Evolutionary conservation across 2,797 vertebrate genomes (phyloP).

Genomic region (Enteromius viviparus): DNA sequence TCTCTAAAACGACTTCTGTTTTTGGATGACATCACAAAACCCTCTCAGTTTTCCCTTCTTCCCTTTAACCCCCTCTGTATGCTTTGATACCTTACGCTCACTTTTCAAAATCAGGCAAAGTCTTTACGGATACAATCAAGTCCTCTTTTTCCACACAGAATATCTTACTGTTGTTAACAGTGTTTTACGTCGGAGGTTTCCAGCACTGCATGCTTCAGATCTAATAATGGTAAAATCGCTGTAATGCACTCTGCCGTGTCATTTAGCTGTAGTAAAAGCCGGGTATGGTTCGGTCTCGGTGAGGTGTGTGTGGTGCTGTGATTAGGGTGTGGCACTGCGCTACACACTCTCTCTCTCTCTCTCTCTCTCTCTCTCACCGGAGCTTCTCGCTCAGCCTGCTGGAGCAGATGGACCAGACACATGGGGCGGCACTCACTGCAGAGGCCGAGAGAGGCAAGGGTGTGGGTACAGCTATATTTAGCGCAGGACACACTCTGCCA

Average conservation of each 20-base stretch:
- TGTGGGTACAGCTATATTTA: constrained; percentile 71
- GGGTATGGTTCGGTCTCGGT: neutral
- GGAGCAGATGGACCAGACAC: constrained; percentile 76
- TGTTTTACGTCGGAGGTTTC: neutral
- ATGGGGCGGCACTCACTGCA: constrained; percentile 67
- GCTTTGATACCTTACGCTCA: neutral
- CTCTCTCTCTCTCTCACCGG: constrained; percentile 45
- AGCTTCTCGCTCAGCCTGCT: constrained; percentile 65
- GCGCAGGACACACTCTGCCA: constrained; percentile 69
- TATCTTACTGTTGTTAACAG: neutral
- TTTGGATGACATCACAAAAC: neutral
- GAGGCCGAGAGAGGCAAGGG: constrained; percentile 42
- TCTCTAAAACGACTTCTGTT: neutral
- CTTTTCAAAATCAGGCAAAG: neutral
- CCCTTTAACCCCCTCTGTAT: neutral
- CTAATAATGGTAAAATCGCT: neutral
- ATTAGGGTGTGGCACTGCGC: constrained; percentile 36
- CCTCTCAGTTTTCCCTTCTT: neutral
- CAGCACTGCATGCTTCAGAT: neutral
- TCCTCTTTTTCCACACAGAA: neutral
- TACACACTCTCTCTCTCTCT: constrained; percentile 15
- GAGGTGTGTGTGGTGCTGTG: neutral
- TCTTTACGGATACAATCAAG: neutral
- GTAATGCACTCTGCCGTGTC: neutral
- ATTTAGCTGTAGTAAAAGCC: too few species aligned